Conservation (phyloP, 2,888 invertebrate genomes). For the Leucophora obtusa region DNA sequence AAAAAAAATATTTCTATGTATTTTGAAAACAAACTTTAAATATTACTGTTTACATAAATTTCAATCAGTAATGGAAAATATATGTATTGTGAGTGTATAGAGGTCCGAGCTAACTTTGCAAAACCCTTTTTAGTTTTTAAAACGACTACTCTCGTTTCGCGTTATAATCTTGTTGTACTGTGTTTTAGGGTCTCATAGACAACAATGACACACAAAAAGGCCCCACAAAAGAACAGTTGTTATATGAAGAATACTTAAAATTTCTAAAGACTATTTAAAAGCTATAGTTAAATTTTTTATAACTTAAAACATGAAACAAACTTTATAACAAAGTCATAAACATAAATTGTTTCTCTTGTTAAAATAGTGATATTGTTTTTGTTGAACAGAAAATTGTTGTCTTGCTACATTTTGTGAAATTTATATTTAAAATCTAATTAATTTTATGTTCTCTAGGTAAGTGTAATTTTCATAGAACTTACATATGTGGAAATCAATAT, state of each 20-base stretch:
- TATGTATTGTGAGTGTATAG: too few species aligned
- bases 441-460: not conserved
- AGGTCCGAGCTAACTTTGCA: too few species aligned
- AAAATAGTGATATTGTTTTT: not conserved
- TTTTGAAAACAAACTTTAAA: too few species aligned
- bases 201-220: not conserved
- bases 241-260: not conserved
- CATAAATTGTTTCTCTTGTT: slow-evolving; percentile 3
- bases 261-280: not conserved
- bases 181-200: too few species aligned
- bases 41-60: too few species aligned
- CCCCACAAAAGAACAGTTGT: not conserved
- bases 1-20: too few species aligned
- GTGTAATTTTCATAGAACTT: not conserved
- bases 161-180: too few species aligned
- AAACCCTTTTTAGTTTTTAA: too few species aligned
- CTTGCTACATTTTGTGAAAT: not conserved
- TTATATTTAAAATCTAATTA: slow-evolving; percentile 4
- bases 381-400: not conserved
- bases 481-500: slow-evolving; percentile 13
- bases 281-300: not conserved
- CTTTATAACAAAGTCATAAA: slow-evolving; percentile 5
- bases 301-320: not conserved
- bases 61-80: too few species aligned
- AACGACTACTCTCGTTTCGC: too few species aligned